Conservation (phyloP, 1,140 invertebrate species). For the Trinorchestia longiramus region DNA sequence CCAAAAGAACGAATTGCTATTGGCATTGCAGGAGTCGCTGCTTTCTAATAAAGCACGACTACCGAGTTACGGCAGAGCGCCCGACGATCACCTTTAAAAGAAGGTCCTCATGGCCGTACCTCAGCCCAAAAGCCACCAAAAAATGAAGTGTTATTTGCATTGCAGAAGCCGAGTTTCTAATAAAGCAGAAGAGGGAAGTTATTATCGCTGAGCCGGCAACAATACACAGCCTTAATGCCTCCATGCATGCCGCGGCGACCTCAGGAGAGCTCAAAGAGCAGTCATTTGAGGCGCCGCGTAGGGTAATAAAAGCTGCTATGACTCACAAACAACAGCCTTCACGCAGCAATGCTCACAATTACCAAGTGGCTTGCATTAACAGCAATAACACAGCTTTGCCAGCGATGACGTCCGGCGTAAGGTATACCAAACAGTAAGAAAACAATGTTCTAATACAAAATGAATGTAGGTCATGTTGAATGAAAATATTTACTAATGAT, state of each 20-base stretch:
- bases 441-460: neutral
- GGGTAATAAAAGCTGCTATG: neutral
- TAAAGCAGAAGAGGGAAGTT: neutral
- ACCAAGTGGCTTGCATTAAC: neutral
- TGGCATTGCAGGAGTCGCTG: neutral
- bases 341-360: neutral
- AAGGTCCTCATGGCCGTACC: neutral
- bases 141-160: slow-evolving; percentile 9
- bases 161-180: slow-evolving; percentile 6
- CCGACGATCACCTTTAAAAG: neutral
- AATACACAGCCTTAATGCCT: neutral
- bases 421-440: neutral
- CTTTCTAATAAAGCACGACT: neutral
- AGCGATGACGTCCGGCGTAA: neutral
- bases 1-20: neutral
- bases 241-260: neutral
- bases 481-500: no score
- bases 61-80: neutral
- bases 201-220: neutral
- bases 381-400: neutral
- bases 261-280: neutral
- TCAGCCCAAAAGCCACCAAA: neutral
- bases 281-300: neutral
- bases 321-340: slow-evolving; percentile 6
- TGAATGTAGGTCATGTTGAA: no score